Base-by-base conservation (phyloP, 2,888 invertebrate species). In the Choristoneura rosaceana region DNA sequence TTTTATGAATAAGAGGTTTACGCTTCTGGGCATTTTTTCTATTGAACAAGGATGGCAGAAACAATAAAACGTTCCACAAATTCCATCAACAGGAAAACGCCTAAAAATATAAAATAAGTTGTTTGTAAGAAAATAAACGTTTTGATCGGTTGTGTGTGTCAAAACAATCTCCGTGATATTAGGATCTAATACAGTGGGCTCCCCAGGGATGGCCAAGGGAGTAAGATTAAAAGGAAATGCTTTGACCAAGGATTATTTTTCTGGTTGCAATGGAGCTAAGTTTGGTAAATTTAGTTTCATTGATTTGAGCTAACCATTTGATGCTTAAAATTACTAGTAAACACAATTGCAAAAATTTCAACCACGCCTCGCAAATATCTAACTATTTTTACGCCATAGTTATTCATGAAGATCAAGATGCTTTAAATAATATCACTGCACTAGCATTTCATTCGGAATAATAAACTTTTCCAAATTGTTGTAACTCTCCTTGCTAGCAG, bases 91-190 rank as follows among this genome's bases (percentile, higher is more conserved):
- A 60, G 63, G 71, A 73, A 69, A 73, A 60, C 63, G 63, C 34
- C 34, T 69, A 34, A 64, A 68, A 68, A 73, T 33, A 45, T 17
- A 50, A 69, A 71, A 74, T 69, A 74, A 63, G 45, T 55, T 34
- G n/a, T 64, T 41, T 63, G 59, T 15, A 38, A 15, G 43, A 59
- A 76, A 70, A 76, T 69, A 75, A 74, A 75, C 74, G 69, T 71
- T 74, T 74, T 62, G 59, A 68, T 50, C 73, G 64, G 59, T 68
- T 73, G 61, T 69, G 66, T 84, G 84, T 85, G 89, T 91, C 92
- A 90, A 90, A 92, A 92, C 91, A 92, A 91, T 91, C 86, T 89
- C 85, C 75, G 84, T 84, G 83, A 87, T 91, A 91, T 90, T 89
- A 74, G 74, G 74, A 69, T 70, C 74, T 74, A 77, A 77, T 75